Conservation (phyloP, 2,888 invertebrate genomes). For the Rhamnusium bicolor region DNA sequence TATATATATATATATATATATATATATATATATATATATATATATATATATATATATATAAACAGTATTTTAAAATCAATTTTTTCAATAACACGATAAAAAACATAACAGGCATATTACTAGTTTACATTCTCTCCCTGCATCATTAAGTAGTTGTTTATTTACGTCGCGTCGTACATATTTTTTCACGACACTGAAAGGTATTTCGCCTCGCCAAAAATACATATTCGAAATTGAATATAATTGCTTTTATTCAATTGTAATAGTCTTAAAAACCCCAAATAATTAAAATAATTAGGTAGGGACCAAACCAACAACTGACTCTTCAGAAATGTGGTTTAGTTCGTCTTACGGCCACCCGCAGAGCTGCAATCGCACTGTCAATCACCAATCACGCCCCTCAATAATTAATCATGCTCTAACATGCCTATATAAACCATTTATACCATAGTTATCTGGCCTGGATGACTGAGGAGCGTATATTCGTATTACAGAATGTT, state of each 20-base stretch:
- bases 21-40: too few species aligned
- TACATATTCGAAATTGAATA: not conserved
- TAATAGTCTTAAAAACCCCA: not conserved
- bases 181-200: too few species aligned
- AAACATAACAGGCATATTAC: too few species aligned
- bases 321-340: constrained; percentile 41
- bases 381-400: constrained; percentile 71
- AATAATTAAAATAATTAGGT: not conserved
- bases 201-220: not conserved
- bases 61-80: too few species aligned
- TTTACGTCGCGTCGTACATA: too few species aligned
- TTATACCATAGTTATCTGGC: constrained; percentile 25
- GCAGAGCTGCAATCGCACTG: constrained; percentile 69
- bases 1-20: too few species aligned
- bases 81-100: too few species aligned
- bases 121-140: too few species aligned
- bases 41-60: too few species aligned
- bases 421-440: constrained; percentile 57
- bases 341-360: constrained; percentile 64
- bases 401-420: constrained; percentile 69
- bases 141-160: too few species aligned
- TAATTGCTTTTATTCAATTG: not conserved
- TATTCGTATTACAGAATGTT: constrained; percentile 33
- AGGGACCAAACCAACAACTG: not conserved
- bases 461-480: constrained; percentile 10